phyloP scores from a whole-genome alignment of 2,888 invertebrate species.

The Acleris sparsana region DNA sequence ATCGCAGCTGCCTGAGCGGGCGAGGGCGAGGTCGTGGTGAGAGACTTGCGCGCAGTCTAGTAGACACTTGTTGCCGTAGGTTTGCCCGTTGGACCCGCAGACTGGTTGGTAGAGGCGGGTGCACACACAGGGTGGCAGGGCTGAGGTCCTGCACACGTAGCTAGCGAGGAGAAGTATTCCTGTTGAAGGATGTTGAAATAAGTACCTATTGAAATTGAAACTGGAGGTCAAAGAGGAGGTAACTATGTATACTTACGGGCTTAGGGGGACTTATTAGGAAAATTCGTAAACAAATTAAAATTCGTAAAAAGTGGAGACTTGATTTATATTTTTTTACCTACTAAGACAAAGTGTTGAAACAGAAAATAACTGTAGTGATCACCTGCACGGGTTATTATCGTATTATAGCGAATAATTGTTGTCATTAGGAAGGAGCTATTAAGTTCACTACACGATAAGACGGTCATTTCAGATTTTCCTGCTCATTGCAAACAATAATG shows the following conservation, averaged over 20 bases:
- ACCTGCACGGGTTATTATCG: background rate
- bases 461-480: constrained; percentile 20
- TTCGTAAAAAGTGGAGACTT: too few relatives aligned
- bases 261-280: too few relatives aligned
- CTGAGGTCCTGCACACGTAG: constrained; percentile 44
- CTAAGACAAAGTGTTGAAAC: too few relatives aligned
- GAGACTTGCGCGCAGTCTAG: constrained; percentile 75
- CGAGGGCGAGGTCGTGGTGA: constrained; percentile 37
- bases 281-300: too few relatives aligned
- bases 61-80: constrained; percentile 87
- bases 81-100: constrained; percentile 89
- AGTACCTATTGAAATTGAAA: background rate
- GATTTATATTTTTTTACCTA: too few relatives aligned
- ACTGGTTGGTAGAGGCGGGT: constrained; percentile 70
- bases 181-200: constrained; percentile 39
- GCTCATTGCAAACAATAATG: constrained; percentile 14
- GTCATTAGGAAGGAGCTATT: constrained; percentile 11
- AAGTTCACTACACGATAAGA: constrained; percentile 32
- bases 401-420: background rate
- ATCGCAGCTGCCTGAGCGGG: constrained; percentile 39
- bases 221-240: too few relatives aligned
- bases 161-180: constrained; percentile 49
- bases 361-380: too few relatives aligned
- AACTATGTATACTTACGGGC: too few relatives aligned
- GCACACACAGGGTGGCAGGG: constrained; percentile 57